Evolutionary conservation across 2,888 invertebrate genomes (phyloP).

Genomic region (Amphipoea lucens): DNA sequence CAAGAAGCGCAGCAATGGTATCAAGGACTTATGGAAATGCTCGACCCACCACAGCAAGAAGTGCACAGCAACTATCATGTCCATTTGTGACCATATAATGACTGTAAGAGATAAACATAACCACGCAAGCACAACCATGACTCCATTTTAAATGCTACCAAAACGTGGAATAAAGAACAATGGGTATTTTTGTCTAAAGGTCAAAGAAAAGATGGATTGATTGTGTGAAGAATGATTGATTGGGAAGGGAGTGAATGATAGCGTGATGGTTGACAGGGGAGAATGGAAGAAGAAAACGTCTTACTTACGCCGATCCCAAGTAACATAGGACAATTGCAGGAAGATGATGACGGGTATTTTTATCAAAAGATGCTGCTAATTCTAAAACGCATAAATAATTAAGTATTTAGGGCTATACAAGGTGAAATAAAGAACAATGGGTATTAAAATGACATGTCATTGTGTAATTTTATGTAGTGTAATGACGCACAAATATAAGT

Average conservation of each 20-base stretch:
- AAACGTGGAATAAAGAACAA: neutral
- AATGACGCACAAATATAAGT: neutral
- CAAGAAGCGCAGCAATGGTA: slow-evolving; percentile 21
- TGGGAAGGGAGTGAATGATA: neutral
- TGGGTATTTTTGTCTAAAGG: neutral
- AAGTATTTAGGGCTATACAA: neutral
- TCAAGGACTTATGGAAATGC: slow-evolving; percentile 63
- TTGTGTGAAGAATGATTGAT: neutral
- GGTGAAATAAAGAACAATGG: neutral
- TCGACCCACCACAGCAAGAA: slow-evolving; percentile 65
- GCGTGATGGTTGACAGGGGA: neutral
- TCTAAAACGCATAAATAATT: neutral
- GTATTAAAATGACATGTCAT: neutral
- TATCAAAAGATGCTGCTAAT: neutral
- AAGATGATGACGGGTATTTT: neutral
- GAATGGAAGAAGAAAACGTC: neutral
- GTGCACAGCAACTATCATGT: slow-evolving; percentile 66
- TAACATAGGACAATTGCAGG: neutral
- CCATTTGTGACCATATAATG: slow-evolving; percentile 57
- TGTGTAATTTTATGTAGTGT: neutral
- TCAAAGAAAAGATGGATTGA: neutral
- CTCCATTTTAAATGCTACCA: neutral
- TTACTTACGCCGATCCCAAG: accelerated
- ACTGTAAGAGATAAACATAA: slow-evolving; percentile 57
- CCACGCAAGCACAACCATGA: slow-evolving; percentile 42